A percentile compares a stretch with the other conserved stretches of the same genome.
These are phyloP conservation scores for Perodicticus potto DNA, from an alignment of 2,797 vertebrate species.

Conservation along the genomic window DNA sequence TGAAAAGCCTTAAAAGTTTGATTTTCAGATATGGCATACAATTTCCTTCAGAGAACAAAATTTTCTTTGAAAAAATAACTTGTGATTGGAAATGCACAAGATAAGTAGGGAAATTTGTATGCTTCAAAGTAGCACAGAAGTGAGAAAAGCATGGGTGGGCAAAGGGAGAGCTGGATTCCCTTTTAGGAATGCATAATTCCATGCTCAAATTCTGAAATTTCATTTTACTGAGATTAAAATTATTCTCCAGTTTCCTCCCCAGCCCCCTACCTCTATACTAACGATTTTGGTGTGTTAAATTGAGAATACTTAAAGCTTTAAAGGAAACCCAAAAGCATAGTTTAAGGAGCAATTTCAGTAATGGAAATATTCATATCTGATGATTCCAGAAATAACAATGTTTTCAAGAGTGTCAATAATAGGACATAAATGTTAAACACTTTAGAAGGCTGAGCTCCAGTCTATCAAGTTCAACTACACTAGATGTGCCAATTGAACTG, in stretches of 20 bases:
- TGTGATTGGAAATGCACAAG: constrained; percentile 77
- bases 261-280: background rate
- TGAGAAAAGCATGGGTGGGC: constrained; percentile 33
- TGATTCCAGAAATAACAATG: background rate
- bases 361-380: background rate
- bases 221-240: constrained; percentile 51
- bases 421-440: constrained; percentile 22
- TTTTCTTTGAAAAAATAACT: constrained; percentile 79
- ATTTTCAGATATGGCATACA: constrained; percentile 75
- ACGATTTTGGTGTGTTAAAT: background rate
- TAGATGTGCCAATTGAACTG: background rate
- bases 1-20: constrained; percentile 81
- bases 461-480: background rate
- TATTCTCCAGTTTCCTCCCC: background rate
- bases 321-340: constrained; percentile 42
- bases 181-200: constrained; percentile 14
- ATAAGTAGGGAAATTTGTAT: constrained; percentile 70
- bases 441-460: background rate
- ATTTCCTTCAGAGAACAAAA: constrained; percentile 82
- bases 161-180: constrained; percentile 57
- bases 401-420: constrained; percentile 18
- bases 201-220: constrained; percentile 45
- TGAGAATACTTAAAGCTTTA: background rate
- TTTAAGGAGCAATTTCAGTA: constrained; percentile 32
- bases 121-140: constrained; percentile 60